phyloP scores from a whole-genome alignment of 1,140 invertebrate species.

The Carposina sasakii region DNA sequence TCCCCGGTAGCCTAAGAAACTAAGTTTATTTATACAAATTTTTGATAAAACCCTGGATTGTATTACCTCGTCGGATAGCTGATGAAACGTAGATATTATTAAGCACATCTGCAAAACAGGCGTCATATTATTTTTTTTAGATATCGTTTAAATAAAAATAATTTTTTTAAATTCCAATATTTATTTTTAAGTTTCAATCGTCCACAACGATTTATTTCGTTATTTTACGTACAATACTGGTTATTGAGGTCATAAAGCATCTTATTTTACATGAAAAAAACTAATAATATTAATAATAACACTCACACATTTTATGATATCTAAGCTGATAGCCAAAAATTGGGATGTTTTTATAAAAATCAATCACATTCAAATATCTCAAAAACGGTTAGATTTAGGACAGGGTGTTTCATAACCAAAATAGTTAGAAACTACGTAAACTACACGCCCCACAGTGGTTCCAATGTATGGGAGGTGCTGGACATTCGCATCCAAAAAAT shows the following conservation, averaged over 20 bases:
- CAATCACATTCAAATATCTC: slow-evolving; percentile 1
- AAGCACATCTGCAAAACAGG: slow-evolving; percentile 1
- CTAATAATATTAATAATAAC: neutral
- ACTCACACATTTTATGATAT: neutral
- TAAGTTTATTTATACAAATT: neutral
- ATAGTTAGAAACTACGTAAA: no score
- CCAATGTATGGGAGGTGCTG: no score
- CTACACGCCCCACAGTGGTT: no score
- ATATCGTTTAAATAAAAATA: slow-evolving; percentile 1
- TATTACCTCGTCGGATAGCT: neutral
- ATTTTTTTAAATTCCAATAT: neutral
- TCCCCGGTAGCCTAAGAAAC: no score
- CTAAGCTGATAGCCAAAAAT: slow-evolving; percentile 1
- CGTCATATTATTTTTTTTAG: slow-evolving; percentile 2
- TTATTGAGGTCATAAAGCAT: slow-evolving; percentile 1
- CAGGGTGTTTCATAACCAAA: no score
- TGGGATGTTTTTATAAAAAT: neutral
- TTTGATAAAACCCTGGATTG: neutral
- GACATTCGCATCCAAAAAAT: no score
- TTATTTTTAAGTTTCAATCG: neutral
- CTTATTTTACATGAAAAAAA: slow-evolving; percentile 2
- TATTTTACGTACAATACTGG: slow-evolving; percentile 1
- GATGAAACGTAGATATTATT: neutral
- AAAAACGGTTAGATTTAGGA: slow-evolving; percentile 2
- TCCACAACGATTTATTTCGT: neutral